These are phyloP conservation scores for Zapus hudsonius DNA, from an alignment of 2,113 vertebrate genomes.

Conservation along the genomic window DNA sequence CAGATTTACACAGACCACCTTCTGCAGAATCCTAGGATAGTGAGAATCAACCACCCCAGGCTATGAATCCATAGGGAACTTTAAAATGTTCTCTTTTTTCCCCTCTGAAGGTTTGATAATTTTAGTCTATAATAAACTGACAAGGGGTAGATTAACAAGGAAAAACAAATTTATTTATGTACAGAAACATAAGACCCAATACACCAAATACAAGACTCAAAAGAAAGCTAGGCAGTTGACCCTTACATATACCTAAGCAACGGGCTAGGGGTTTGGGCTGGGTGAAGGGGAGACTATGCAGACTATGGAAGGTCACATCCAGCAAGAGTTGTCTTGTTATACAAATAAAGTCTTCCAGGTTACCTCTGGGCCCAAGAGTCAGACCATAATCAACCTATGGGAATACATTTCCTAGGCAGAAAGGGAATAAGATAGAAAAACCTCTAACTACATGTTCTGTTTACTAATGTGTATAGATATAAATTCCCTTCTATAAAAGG, in stretches of 20 bases:
- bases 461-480: neutral
- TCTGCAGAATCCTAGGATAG: neutral
- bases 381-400: neutral
- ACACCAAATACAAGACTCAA: neutral
- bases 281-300: neutral
- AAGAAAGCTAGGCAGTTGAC: neutral
- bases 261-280: neutral
- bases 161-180: neutral
- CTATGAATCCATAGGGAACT: neutral
- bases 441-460: neutral
- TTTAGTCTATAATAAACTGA: neutral
- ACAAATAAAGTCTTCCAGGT: neutral
- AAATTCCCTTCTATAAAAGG: slow-evolving; percentile 1
- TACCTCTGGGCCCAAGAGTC: neutral
- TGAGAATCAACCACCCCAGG: neutral
- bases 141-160: neutral
- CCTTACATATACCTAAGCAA: neutral
- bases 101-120: neutral
- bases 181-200: neutral
- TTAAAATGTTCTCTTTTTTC: neutral
- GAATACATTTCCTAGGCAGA: neutral
- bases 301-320: neutral
- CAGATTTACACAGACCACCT: neutral
- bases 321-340: neutral
- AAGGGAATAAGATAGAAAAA: neutral